Base-by-base conservation (phyloP, 2,888 invertebrate genomes). In the Plemyria rubiginata region DNA sequence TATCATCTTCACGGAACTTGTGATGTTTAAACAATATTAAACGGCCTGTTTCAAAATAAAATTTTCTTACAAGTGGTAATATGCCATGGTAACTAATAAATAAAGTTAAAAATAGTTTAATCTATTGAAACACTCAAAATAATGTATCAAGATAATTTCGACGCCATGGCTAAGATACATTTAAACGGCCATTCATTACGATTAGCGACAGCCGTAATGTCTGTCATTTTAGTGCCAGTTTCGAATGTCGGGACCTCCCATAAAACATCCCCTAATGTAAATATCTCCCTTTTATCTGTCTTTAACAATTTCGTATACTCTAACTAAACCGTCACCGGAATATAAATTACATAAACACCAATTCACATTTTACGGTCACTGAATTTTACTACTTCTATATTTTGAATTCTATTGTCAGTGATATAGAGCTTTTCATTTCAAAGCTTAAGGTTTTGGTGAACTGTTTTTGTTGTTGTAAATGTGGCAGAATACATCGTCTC, bases 251-350 rank as follows among this genome's bases (percentile, higher is more conserved):
- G 80, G 83, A 82, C 85, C 86, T 84, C 86, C 85, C 85, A 85
- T 88, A 88, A 87, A 88, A 85, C 84, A 85, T 86, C 84, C 85
- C 84, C 85, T 84, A 86, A 85, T 87, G 87, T 88, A 90, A 91
- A 90, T 89, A 91, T 87, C 87, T 84, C 83, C 82, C 88, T 87
- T 90, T 90, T 88, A 91, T 91, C 90, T 90, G 86, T 90, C 90
- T 89, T 90, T 90, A 91, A 92, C 90, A 90, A 92, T 91, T 92
- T 90, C 86, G 88, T 90, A 88, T 90, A 88, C 88, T 89, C 90
- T 82, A 85, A 88, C 87, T 87, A 89, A 90, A 84, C 86, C 89
- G 85, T 90, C 88, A 85, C 83, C 84, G 84, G 88, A 85, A 90
- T 89, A 92, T 90, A 91, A 91, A 91, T 90, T 87, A 90, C 86